Percentiles rank a stretch among this genome's conserved stretches.
These are phyloP conservation scores for Xylocopa sonorina DNA, from an alignment of 1,140 invertebrate genomes.

Conservation along the genomic window DNA sequence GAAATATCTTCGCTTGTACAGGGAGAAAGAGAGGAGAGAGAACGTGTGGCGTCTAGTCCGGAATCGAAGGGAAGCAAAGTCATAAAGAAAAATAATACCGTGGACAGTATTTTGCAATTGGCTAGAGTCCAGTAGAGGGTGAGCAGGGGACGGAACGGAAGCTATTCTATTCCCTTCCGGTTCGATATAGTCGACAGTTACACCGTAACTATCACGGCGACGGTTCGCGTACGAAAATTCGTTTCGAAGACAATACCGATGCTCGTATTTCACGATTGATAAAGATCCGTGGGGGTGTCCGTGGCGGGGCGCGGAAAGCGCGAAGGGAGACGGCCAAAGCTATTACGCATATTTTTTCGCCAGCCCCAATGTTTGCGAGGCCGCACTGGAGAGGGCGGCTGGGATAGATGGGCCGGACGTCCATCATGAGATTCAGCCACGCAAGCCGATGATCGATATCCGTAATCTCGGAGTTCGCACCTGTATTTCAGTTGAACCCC, in stretches of 20 bases:
- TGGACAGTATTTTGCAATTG: background rate
- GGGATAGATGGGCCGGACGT: background rate
- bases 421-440: conserved; percentile 31
- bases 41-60: background rate
- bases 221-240: conserved; percentile 1
- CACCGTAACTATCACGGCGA: background rate
- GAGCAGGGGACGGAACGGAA: background rate
- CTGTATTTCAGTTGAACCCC: conserved; percentile 5
- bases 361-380: background rate
- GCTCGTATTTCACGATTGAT: conserved; percentile 27
- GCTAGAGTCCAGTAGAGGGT: background rate
- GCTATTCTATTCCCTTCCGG: background rate
- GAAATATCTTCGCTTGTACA: background rate
- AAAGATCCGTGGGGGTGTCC: background rate
- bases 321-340: background rate
- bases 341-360: background rate
- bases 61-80: background rate
- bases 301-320: background rate
- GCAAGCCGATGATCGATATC: conserved; percentile 42
- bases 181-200: conserved; percentile 1
- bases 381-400: background rate
- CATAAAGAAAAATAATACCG: conserved; percentile 4
- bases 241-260: conserved; percentile 14
- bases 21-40: too few species aligned
- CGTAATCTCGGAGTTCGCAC: conserved; percentile 35